These are phyloP conservation scores for Gymnosoma rotundatum DNA, from an alignment of 2,888 invertebrate genomes.

Conservation along the genomic window DNA sequence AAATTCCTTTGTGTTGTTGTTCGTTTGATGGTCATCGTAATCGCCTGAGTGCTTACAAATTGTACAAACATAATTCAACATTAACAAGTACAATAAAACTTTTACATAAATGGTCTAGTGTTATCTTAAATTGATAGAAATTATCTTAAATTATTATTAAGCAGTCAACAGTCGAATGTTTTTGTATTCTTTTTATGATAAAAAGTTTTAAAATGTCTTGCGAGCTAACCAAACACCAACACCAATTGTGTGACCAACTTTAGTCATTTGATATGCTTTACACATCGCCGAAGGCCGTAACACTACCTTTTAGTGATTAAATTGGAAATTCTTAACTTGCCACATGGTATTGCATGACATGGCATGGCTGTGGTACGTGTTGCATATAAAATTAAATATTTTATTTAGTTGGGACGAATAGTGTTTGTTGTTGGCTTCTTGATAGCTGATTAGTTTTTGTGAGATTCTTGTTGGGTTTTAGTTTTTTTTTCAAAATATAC, in stretches of 20 bases:
- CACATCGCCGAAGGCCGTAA: conserved; percentile 80
- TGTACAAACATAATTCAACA: conserved; percentile 5
- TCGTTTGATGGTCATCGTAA: conserved; percentile 41
- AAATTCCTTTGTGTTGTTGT: conserved; percentile 66
- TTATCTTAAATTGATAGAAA: conserved; percentile 61
- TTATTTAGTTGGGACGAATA: conserved; percentile 40
- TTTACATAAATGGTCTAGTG: conserved; percentile 6
- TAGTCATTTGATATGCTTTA: conserved; percentile 76
- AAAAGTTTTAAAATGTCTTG: conserved; percentile 14
- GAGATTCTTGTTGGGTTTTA: conserved; percentile 43
- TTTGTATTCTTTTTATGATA: not conserved
- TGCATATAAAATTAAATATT: conserved; percentile 45
- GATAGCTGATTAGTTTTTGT: not conserved
- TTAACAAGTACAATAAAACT: not conserved
- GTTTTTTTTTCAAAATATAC: not conserved
- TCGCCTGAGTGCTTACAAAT: conserved; percentile 38
- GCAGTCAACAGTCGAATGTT: conserved; percentile 34
- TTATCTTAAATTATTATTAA: conserved; percentile 67
- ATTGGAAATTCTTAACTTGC: conserved; percentile 62
- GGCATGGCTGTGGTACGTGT: conserved; percentile 48
- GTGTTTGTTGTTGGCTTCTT: not conserved
- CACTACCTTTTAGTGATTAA: conserved; percentile 63
- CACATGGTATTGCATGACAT: conserved; percentile 47
- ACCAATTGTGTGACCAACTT: conserved; percentile 52
- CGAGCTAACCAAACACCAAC: conserved; percentile 43